Conservation (phyloP, 2,888 invertebrate genomes). For the Apomyelois bistriatella region DNA sequence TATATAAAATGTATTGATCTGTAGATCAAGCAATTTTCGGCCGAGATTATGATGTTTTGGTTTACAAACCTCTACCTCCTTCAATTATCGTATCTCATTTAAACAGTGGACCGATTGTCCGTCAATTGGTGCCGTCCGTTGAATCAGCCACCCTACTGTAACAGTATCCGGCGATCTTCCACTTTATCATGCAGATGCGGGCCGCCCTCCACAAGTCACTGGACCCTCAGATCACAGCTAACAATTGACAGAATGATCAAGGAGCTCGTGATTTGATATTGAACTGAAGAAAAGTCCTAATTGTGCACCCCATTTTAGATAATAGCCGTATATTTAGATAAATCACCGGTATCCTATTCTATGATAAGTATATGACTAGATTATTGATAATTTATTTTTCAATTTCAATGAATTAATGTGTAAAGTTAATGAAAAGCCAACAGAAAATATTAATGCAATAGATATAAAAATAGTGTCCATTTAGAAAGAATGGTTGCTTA, state of each 20-base stretch:
- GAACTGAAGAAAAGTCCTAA: background rate
- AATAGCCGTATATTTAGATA: background rate
- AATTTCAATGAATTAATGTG: too few species aligned
- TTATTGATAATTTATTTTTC: too few species aligned
- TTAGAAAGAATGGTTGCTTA: background rate
- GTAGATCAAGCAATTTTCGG: too few species aligned
- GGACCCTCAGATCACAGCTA: background rate
- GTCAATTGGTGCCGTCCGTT: constrained; percentile 56
- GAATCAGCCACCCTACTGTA: constrained; percentile 52
- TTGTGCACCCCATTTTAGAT: background rate
- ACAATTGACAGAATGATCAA: background rate
- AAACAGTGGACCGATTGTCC: constrained; percentile 39
- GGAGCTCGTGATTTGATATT: background rate
- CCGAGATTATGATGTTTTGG: background rate
- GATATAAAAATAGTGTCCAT: too few species aligned
- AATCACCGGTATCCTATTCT: too few species aligned
- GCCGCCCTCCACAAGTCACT: constrained; percentile 32
- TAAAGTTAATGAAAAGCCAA: too few species aligned
- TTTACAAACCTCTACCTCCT: background rate
- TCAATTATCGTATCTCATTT: background rate
- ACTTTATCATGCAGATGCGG: constrained; percentile 39
- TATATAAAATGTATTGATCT: too few species aligned
- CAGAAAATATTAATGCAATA: too few species aligned
- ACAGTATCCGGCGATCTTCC: constrained; percentile 53
- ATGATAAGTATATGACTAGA: too few species aligned